Conservation (phyloP, 2,797 vertebrate genomes). For the Fringilla coelebs region DNA sequence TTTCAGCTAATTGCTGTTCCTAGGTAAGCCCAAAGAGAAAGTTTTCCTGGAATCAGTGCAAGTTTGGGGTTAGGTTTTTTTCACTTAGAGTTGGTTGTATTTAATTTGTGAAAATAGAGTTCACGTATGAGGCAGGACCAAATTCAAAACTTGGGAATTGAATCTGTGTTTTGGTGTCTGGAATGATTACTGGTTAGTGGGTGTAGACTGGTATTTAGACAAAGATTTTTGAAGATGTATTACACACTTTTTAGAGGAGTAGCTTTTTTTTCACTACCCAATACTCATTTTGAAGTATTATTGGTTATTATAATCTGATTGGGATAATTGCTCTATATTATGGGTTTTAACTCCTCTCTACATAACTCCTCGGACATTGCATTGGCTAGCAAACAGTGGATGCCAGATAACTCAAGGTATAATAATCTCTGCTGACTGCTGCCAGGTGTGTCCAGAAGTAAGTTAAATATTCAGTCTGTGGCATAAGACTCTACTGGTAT, state of each 20-base stretch:
- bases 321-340: neutral
- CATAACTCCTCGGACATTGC: neutral
- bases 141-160: neutral
- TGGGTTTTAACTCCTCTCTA: neutral
- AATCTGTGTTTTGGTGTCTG: neutral
- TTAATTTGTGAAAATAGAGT: neutral
- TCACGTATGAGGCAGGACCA: neutral
- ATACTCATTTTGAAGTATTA: neutral
- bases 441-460: neutral
- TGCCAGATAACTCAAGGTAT: neutral
- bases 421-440: neutral
- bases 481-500: neutral
- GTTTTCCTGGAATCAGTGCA: neutral
- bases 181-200: neutral
- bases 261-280: neutral
- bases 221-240: neutral
- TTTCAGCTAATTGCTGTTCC: neutral
- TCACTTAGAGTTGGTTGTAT: neutral
- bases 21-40: neutral
- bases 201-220: neutral
- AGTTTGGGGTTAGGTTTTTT: neutral
- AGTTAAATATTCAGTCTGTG: neutral
- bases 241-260: neutral
- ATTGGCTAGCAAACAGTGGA: neutral
- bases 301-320: neutral